Base-by-base conservation (phyloP, 2,797 vertebrate species). In the Telmatherina bonti region DNA sequence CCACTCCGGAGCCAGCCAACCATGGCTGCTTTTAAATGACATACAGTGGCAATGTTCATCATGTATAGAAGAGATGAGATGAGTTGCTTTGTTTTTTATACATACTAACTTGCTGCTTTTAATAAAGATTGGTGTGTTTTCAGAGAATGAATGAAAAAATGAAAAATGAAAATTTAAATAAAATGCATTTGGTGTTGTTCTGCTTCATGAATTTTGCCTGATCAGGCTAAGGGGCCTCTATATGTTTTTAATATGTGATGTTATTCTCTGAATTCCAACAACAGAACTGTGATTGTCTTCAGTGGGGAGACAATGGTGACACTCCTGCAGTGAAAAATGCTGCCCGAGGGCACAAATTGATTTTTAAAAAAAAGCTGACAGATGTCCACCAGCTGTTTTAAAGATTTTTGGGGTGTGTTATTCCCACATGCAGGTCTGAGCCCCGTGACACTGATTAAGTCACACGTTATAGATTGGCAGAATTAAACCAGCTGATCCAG, bases 241-340 rank as follows among this genome's bases (percentile, higher is more conserved):
- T 11, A 36, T 36, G 35, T 16, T 96, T 89, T 97, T 97, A 95
- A 74, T 90, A 94, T 85, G 95, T 96, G 55, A 95, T 91, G 41
- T 96, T 95, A 22, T 96, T 97, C 67, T 95, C 91, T 62, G 93
- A 94, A 74, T 94, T 95, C 94, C 1, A 96, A 95, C 60, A 97
- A 88, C 78, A 96, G 95, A 90, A 95, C 94, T 51, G 95, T 96
- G 84, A 96, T 95, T 38, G 95, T 94, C 30, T 96, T 95, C 96
- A 93, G 0, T 95, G 94, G 64, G 94, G 95, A 85, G 49, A 96
- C 95, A 86, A 96, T 95, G 76, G 93, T 0, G 90, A 89, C 67
- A 92, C 81, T 35, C 64, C 63, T 78, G 84, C 92, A 88, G 92
- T 64, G 20, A 74, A 67, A 55, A 74, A 38, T 45, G 33, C 43